Evolutionary conservation across 2,113 vertebrate species (phyloP).

Genomic region (Fregetta grallaria): DNA sequence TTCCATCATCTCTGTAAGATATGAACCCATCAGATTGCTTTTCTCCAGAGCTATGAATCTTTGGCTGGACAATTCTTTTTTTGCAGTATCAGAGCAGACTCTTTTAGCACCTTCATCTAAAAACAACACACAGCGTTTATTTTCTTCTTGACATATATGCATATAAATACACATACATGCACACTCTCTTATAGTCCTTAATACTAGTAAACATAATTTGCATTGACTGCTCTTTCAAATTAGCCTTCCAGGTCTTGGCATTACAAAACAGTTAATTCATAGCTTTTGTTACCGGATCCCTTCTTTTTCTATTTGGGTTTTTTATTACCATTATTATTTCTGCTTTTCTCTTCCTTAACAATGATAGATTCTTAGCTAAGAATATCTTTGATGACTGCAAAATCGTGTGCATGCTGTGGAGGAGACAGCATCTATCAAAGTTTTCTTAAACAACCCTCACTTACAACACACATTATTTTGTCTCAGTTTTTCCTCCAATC

Average conservation of each 20-base stretch:
- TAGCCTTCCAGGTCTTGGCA: background rate
- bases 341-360: conserved; percentile 3
- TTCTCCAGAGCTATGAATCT: background rate
- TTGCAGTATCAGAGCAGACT: background rate
- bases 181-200: background rate
- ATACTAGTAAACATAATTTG: background rate
- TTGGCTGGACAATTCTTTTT: background rate
- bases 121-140: background rate
- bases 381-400: background rate
- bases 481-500: background rate
- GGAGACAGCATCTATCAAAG: background rate
- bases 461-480: background rate
- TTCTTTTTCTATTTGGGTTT: background rate
- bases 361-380: background rate
- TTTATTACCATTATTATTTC: conserved; percentile 8
- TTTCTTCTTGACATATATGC: background rate
- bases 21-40: background rate
- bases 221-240: background rate
- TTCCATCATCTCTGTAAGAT: background rate
- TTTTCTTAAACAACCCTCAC: background rate
- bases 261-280: background rate
- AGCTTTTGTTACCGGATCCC: background rate
- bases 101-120: background rate
- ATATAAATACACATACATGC: background rate
- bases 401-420: background rate